Percentiles rank a stretch among this genome's conserved stretches.
phyloP scores from a whole-genome alignment of 1,140 invertebrate genomes.

The Nautilus pompilius region DNA sequence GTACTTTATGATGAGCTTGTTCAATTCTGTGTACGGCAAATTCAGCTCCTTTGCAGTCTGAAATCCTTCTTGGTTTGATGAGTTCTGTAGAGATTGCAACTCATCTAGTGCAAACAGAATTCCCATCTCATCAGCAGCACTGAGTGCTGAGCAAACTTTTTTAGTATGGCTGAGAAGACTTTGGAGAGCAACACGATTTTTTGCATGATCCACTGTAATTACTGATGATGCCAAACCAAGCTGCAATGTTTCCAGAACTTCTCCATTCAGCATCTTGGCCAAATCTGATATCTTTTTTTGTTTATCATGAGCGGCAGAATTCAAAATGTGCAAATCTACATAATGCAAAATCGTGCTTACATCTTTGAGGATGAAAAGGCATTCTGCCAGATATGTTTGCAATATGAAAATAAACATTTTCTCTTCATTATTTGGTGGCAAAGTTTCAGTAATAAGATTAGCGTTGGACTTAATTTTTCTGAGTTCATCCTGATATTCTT shows the following conservation, averaged over 20 bases:
- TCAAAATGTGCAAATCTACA: too few species aligned
- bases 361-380: not conserved
- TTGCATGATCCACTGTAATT: too few species aligned
- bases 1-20: too few species aligned
- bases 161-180: constrained; percentile 15
- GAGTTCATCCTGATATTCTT: constrained; percentile 20
- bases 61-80: too few species aligned
- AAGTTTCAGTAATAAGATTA: constrained; percentile 3
- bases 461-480: constrained; percentile 33
- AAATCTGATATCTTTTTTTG: too few species aligned
- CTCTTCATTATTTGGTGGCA: not conserved
- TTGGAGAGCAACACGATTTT: too few species aligned
- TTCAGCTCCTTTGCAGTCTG: constrained; percentile 15
- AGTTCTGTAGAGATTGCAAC: constrained; percentile 18
- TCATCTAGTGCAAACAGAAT: constrained; percentile 19
- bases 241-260: too few species aligned
- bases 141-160: constrained; percentile 18
- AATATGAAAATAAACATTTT: not conserved
- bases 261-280: too few species aligned
- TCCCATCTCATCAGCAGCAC: constrained; percentile 19
- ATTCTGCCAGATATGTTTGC: not conserved
- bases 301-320: too few species aligned
- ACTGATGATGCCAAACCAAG: too few species aligned
- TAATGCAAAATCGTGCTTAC: too few species aligned
- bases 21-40: constrained; percentile 14